Percentiles rank a stretch among this genome's conserved stretches.
Evolutionary conservation across 1,140 invertebrate species (phyloP).

Genomic region (Solen grandis): DNA sequence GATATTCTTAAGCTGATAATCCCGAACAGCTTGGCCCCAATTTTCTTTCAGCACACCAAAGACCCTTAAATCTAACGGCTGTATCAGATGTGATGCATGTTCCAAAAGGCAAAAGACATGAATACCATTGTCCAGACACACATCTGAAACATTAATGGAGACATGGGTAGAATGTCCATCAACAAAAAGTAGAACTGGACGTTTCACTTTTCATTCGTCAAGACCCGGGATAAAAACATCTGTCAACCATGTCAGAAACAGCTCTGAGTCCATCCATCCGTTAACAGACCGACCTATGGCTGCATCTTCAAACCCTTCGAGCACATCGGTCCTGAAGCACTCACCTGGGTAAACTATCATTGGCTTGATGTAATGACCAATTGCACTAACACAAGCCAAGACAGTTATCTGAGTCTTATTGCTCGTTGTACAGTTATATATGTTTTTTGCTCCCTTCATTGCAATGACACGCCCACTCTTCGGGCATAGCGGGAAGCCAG

Average conservation of each 20-base stretch:
- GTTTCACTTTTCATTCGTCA: background rate
- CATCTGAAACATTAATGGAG: conserved; percentile 7
- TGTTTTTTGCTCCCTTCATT: conserved; percentile 17
- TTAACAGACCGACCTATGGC: conserved; percentile 6
- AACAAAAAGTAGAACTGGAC: conserved; percentile 30
- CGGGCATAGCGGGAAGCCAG: conserved; percentile 20
- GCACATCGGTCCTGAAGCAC: background rate
- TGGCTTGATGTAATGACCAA: no score
- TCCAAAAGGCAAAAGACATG: no score
- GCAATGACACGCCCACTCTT: conserved; percentile 16
- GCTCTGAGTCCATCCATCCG: no score
- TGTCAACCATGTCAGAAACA: conserved; percentile 3
- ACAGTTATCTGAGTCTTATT: conserved; percentile 30
- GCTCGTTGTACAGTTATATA: no score
- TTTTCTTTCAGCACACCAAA: no score
- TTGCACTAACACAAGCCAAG: no score
- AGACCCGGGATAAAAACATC: conserved; percentile 23
- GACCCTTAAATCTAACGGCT: no score
- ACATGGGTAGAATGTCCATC: conserved; percentile 52
- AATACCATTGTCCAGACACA: conserved; percentile 42
- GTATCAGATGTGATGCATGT: no score
- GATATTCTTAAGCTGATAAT: no score
- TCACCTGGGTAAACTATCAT: conserved; percentile 15
- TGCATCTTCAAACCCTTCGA: conserved; percentile 39
- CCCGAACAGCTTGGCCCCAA: no score